A percentile compares a stretch with the other conserved stretches of the same genome.
Evolutionary conservation across 2,797 vertebrate species (phyloP).

Genomic region (Helostoma temminkii): DNA sequence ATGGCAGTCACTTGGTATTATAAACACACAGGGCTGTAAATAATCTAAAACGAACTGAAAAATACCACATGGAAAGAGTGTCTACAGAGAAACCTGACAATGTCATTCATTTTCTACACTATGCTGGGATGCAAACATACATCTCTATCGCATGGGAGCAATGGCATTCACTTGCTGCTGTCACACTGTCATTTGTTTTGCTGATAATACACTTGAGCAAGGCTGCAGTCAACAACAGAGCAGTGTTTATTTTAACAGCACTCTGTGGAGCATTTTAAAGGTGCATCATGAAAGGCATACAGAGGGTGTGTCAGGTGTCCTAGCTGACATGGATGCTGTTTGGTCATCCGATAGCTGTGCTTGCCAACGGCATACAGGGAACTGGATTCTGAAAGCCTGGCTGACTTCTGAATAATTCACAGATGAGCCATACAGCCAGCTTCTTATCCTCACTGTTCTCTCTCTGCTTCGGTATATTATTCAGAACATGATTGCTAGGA

Average conservation of each 20-base stretch:
- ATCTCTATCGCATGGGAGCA: conserved; percentile 53
- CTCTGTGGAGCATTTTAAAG: conserved; percentile 36
- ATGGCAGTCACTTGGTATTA: conserved; percentile 33
- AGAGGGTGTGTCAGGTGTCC: conserved; percentile 60
- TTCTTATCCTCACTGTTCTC: conserved; percentile 57
- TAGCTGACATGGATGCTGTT: conserved; percentile 52
- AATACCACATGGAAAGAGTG: conserved; percentile 18
- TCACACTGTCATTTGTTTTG: conserved; percentile 52
- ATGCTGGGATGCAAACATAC: conserved; percentile 48
- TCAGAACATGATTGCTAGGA: conserved; percentile 33
- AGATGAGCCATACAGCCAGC: conserved; percentile 53
- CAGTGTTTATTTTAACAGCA: conserved; percentile 49
- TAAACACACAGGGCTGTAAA: conserved; percentile 32
- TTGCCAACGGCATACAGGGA: conserved; percentile 67
- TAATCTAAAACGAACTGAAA: conserved; percentile 37
- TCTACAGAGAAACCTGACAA: conserved; percentile 36
- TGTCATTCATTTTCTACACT: conserved; percentile 54
- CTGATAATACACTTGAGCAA: conserved; percentile 58
- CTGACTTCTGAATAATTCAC: conserved; percentile 84
- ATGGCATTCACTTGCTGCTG: conserved; percentile 42
- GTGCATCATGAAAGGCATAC: conserved; percentile 16
- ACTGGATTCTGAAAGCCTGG: conserved; percentile 71
- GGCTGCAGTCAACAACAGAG: conserved; percentile 51
- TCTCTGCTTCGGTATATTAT: conserved; percentile 53
- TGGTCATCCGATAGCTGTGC: conserved; percentile 72